Percentiles rank a stretch among this genome's conserved stretches.
Conservation (phyloP, 2,113 vertebrate species). For the Chrysochloris asiatica region DNA sequence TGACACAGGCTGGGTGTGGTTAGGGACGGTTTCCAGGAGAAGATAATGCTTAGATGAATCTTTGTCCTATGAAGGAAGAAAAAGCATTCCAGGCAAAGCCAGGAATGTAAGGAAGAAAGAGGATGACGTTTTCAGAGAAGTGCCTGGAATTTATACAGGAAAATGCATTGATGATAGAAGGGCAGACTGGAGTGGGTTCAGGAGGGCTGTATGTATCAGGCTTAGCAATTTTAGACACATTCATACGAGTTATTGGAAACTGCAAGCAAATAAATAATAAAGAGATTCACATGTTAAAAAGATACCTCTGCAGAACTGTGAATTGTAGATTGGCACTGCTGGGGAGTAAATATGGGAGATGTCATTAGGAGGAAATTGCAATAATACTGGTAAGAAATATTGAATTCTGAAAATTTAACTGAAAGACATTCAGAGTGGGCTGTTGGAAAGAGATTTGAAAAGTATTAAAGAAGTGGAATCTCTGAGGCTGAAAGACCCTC, state of each 20-base stretch:
- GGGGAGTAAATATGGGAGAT: background rate
- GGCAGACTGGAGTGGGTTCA: background rate
- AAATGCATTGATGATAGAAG: background rate
- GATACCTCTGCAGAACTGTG: slow-evolving; percentile 43
- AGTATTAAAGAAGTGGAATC: background rate
- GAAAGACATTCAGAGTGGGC: background rate
- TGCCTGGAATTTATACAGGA: background rate
- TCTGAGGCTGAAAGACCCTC: background rate
- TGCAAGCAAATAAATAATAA: slow-evolving; percentile 56
- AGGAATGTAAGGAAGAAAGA: slow-evolving; percentile 3
- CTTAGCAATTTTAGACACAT: slow-evolving; percentile 31
- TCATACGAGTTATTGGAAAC: slow-evolving; percentile 41
- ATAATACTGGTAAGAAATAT: slow-evolving; percentile 32
- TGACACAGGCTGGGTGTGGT: background rate
- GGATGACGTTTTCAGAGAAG: background rate
- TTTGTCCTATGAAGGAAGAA: slow-evolving; percentile 1
- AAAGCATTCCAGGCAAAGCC: background rate
- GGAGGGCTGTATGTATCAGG: background rate
- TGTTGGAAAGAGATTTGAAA: background rate
- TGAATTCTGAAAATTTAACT: background rate
- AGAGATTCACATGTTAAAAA: slow-evolving; percentile 54
- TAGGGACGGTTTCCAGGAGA: background rate
- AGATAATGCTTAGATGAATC: background rate
- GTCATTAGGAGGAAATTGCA: slow-evolving; percentile 3
- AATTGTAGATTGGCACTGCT: background rate